Conservation (phyloP, 2,113 vertebrate species). For the Gymnobelideus leadbeateri region DNA sequence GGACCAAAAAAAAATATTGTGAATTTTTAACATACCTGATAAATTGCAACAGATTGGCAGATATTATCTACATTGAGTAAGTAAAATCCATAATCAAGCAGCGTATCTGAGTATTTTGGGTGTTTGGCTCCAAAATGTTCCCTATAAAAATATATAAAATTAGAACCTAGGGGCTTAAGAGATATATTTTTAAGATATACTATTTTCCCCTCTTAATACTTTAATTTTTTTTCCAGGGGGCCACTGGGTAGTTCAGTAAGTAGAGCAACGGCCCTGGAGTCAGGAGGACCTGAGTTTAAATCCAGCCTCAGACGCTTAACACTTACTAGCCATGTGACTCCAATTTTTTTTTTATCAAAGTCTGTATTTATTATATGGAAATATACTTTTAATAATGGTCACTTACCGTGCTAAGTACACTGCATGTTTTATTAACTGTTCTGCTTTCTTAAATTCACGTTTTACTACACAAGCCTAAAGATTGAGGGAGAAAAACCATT, state of each 20-base stretch:
- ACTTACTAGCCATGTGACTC: no score
- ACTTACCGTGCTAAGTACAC: conserved; percentile 96
- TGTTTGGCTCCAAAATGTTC: conserved; percentile 99
- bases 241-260: no score
- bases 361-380: fast-evolving
- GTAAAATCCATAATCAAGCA: conserved; percentile 99
- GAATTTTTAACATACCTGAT: conserved; percentile 89
- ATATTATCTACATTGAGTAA: conserved; percentile 99
- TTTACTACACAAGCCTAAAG: conserved; percentile 97
- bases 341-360: background rate
- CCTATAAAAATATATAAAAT: conserved; percentile 84
- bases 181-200: background rate
- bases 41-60: conserved; percentile 98
- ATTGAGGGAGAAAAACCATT: conserved; percentile 61
- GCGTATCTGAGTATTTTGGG: conserved; percentile 98
- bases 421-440: conserved; percentile 98
- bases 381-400: background rate
- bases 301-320: no score
- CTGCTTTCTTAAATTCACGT: conserved; percentile 98
- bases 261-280: no score
- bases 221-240: background rate
- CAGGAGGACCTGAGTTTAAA: no score
- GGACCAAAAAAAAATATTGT: conserved; percentile 38
- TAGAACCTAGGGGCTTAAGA: conserved; percentile 54
- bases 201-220: background rate